These are phyloP conservation scores for Tribolium castaneum DNA, from an alignment of 1,140 invertebrate species.

Conservation along the genomic window DNA sequence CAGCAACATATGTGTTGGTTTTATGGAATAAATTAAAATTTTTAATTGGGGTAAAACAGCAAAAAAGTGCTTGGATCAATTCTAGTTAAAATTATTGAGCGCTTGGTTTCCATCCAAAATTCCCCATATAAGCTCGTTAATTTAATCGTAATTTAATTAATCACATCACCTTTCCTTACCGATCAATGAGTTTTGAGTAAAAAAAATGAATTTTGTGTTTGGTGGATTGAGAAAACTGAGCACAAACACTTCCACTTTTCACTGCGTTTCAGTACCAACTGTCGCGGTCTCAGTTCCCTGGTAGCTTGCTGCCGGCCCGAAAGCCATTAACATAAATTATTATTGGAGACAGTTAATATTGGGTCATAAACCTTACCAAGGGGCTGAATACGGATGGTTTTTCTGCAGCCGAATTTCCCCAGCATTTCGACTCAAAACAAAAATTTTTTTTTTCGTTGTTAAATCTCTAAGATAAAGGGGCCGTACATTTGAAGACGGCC, in stretches of 20 bases:
- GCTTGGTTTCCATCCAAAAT: background rate
- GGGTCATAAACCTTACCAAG: conserved; percentile 62
- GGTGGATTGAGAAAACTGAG: background rate
- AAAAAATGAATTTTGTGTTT: background rate
- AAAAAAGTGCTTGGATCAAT: background rate
- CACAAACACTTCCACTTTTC: conserved; percentile 57
- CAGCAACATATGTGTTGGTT: background rate
- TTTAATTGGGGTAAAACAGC: background rate
- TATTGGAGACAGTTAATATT: conserved; percentile 65
- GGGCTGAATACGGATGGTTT: conserved; percentile 41
- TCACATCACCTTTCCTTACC: background rate
- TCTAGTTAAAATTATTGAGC: background rate
- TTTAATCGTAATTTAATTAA: background rate
- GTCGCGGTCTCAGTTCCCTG: conserved; percentile 52
- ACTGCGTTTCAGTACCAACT: conserved; percentile 60
- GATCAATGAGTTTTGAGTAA: background rate
- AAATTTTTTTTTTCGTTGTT: background rate
- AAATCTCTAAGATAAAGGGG: background rate
- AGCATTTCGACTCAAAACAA: background rate
- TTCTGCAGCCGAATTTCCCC: background rate
- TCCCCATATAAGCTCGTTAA: too few relatives aligned
- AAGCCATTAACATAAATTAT: conserved; percentile 66
- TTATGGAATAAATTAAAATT: conserved; percentile 28
- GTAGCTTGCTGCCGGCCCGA: conserved; percentile 51
- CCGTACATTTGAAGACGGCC: conserved; percentile 42